Percentiles rank a stretch among this genome's conserved stretches.
phyloP scores from a whole-genome alignment of 2,888 invertebrate genomes.

The Aleiodes leptofemur region DNA sequence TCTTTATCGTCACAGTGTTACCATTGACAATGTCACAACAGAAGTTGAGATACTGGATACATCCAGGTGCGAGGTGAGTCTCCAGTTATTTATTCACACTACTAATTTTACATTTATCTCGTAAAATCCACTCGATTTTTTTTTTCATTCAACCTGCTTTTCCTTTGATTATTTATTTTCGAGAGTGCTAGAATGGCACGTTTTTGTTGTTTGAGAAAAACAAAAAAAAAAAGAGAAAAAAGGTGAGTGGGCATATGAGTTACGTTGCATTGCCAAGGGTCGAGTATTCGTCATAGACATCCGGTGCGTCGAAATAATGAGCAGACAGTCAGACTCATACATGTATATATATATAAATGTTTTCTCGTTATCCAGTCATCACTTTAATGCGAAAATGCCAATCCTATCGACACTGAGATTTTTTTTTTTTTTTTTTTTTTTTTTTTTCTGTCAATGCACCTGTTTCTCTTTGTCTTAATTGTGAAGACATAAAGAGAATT shows the following conservation, averaged over 20 bases:
- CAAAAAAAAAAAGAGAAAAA: constrained; percentile 22
- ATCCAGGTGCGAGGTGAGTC: constrained; percentile 87
- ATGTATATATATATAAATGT: background rate
- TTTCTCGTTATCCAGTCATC: constrained; percentile 39
- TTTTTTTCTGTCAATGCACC: background rate
- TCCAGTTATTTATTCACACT: constrained; percentile 6
- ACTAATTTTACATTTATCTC: background rate
- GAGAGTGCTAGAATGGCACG: constrained; percentile 27
- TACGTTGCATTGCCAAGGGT: constrained; percentile 47
- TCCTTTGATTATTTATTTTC: background rate
- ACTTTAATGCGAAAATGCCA: constrained; percentile 27
- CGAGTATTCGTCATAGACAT: constrained; percentile 61
- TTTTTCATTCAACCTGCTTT: background rate
- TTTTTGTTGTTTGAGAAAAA: background rate
- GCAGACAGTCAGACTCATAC: constrained; percentile 47
- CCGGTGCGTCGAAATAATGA: constrained; percentile 61
- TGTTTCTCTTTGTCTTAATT: background rate
- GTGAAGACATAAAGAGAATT: background rate
- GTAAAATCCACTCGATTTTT: background rate
- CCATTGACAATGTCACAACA: constrained; percentile 86
- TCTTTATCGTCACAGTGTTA: constrained; percentile 86
- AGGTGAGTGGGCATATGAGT: constrained; percentile 37
- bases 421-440: constrained; percentile 4
- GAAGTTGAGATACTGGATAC: constrained; percentile 89
- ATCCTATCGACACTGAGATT: constrained; percentile 8